These are phyloP conservation scores for Paramormyrops hopkinsi DNA, from an alignment of 2,797 vertebrate species.

Conservation along the genomic window DNA sequence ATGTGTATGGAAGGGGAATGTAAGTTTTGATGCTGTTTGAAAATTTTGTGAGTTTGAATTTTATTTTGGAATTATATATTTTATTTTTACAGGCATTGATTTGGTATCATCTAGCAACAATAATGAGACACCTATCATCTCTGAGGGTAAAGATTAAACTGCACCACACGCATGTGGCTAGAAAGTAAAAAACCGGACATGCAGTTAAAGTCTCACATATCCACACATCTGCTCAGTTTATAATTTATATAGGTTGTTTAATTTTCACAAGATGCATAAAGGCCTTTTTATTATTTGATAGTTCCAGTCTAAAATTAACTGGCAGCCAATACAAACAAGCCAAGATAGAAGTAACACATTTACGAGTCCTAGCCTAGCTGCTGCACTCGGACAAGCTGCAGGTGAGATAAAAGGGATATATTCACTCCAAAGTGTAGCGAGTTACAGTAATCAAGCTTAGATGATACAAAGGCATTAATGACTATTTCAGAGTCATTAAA, in stretches of 20 bases:
- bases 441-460: background rate
- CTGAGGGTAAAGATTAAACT: background rate
- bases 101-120: background rate
- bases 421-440: background rate
- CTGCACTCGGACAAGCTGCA: no score
- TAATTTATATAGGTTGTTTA: background rate
- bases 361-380: background rate
- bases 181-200: background rate
- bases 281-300: background rate
- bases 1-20: background rate
- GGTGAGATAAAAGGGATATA: background rate
- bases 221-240: background rate
- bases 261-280: background rate
- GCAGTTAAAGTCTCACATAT: background rate
- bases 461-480: background rate
- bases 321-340: background rate
- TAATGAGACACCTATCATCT: background rate
- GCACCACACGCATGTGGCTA: background rate
- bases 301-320: background rate
- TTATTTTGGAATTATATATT: background rate
- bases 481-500: no score
- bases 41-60: background rate
- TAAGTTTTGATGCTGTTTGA: background rate
- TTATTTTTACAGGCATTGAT: background rate
- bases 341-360: background rate